phyloP scores from a whole-genome alignment of 2,113 vertebrate genomes.

The Eretmochelys imbricata region DNA sequence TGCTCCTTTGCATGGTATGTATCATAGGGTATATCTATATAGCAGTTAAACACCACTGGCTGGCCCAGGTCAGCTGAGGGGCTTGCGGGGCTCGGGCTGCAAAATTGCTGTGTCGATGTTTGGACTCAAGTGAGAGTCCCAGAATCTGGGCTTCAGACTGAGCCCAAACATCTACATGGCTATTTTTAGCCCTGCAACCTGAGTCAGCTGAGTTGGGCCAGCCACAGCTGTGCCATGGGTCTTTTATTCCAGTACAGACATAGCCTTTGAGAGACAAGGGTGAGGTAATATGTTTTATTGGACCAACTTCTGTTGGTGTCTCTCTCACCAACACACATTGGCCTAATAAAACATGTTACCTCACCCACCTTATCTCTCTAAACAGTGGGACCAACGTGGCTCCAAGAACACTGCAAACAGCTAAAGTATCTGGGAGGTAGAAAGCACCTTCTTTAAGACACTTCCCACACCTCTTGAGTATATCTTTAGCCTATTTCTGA shows the following conservation, averaged over 20 bases:
- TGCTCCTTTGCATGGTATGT: neutral
- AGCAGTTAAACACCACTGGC: neutral
- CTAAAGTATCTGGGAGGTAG: neutral
- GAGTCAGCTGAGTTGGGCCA: neutral
- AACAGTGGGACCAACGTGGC: neutral
- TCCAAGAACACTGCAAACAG: neutral
- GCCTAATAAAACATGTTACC: neutral
- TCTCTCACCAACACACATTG: neutral
- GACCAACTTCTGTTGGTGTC: neutral
- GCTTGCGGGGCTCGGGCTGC: neutral
- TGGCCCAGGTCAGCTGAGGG: neutral
- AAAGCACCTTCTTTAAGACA: slow-evolving; percentile 9
- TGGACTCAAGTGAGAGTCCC: neutral
- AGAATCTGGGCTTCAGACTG: neutral
- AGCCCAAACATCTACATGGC: neutral
- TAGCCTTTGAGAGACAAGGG: neutral
- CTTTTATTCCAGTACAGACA: neutral
- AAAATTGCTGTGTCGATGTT: neutral
- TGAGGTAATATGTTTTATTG: neutral
- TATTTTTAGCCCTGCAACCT: neutral
- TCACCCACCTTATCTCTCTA: neutral
- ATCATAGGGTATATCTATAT: neutral
- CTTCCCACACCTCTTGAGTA: neutral
- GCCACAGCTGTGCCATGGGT: too few relatives aligned
- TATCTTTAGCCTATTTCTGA: neutral